Evolutionary conservation across 1,140 invertebrate genomes (phyloP), one percentile per base, ranked within the genome.

Genomic region (Megathymus violae): DNA sequence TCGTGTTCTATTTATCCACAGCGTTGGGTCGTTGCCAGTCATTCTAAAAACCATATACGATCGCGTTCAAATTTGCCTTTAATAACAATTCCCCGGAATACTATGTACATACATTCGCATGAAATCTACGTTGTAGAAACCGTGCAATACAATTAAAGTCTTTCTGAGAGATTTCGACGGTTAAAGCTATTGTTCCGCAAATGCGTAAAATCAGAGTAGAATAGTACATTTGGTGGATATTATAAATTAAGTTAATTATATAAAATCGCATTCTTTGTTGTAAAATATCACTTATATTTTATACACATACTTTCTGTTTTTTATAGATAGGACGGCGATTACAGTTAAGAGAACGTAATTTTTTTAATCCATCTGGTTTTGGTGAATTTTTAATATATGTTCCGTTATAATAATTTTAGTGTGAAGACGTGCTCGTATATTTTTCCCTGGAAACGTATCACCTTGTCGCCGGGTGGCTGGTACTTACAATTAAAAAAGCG

Each of bases 401-500:
- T 76, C 79, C 80, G 78, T 86, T 86, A 86, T 74, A 76, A 67
- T 79, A 76, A 83, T 83, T 73, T 74, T 73, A 65, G 73, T 54
- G 61, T 69, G 74, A 69, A 67, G 74, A 66, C 67, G 71, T 54
- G 67, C 62, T 61, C 61, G 62, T 77, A 73, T 63, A 75, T 78
- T 63, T 82, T 82, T 80, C 76, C 71, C 70, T 67, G 69, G 70
- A 84, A 84, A 85, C 76, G 66, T 88, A 88, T 88, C 85, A 84
- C 78, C 76, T 85, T 82, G 85, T 82, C 77, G 74, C 69, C 67
- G 74, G 74, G 74, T 80, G 78, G 78, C 78, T 74, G 79, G 74
- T 80, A 79, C 80, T 71, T 76, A 82, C 85, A 88, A 89, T 90
- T 89, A 90, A 89, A 88, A 31, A 88, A 83, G 78, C 85, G 80